Evolutionary conservation across 2,888 invertebrate genomes (phyloP).

Genomic region (Drosophila pseudotalamancana): DNA sequence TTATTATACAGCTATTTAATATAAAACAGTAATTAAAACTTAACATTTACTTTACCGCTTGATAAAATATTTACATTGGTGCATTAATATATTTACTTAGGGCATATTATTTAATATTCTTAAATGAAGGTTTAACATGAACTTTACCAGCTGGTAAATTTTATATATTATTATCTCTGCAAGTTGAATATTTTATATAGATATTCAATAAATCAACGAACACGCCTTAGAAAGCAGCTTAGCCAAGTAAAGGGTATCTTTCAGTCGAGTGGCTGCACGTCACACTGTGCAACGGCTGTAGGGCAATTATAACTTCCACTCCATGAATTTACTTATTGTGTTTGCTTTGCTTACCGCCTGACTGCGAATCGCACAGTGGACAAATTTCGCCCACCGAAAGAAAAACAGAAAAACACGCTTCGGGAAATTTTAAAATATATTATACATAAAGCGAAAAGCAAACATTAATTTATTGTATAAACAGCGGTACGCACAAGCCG

Average conservation of each 20-base stretch:
- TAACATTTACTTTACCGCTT: too few relatives aligned
- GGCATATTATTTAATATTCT: not conserved
- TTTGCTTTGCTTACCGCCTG: conserved; percentile 25
- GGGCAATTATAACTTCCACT: conserved; percentile 48
- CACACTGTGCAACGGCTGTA: conserved; percentile 7
- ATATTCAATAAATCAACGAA: too few relatives aligned
- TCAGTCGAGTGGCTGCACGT: not conserved
- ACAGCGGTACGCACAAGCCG: not conserved
- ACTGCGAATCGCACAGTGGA: conserved; percentile 16
- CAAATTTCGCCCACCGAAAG: not conserved
- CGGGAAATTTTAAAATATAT: not conserved
- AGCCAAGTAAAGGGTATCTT: not conserved
- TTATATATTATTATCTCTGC: too few relatives aligned
- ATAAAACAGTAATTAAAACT: too few relatives aligned
- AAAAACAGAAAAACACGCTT: not conserved
- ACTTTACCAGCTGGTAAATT: not conserved
- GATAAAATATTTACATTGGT: too few relatives aligned
- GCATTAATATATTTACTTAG: too few relatives aligned
- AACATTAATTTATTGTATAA: not conserved
- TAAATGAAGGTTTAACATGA: not conserved
- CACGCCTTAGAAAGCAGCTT: not conserved
- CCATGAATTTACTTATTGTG: conserved; percentile 32
- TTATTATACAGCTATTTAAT: too few relatives aligned
- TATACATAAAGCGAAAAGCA: not conserved
- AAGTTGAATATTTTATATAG: too few relatives aligned